Evolutionary conservation across 92 coral and sea anemone species (phyloP), one percentile per base, ranked within the genome.

Genomic region (Bergia sp.): DNA sequence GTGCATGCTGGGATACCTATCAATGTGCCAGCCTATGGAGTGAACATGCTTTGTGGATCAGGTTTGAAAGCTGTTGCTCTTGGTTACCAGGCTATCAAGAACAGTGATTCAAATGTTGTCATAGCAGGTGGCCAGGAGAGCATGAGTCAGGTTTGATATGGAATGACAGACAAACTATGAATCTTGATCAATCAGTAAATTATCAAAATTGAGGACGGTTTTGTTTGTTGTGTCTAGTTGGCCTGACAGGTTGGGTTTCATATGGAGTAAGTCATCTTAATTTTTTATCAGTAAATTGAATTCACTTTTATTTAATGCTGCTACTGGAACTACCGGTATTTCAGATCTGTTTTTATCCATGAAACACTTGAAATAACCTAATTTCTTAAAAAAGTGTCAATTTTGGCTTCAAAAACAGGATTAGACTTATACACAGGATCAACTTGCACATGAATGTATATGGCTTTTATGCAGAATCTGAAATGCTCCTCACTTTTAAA

Each of bases 41-140:
- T 97, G n/a, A 97, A 97, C 88, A 97, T 97, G 99, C 86, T 97
- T 44, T 97, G 99, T 88, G 99, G 99, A 16, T 97, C 99, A 44
- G 98, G 98, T 23, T 79, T 97, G 57, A 95, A 96, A 89, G 96
- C 99, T 85, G 99, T 97, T 81, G 96, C 99, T 64, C 92, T 97
- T 77, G 99, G 97, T 55, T 96, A 97, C 92, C 99, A 97, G 91
- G 96, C 97, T 50, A 90, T 97, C 79, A 82, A 88, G 65, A 88
- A 80, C 80, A 95, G 95, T 15, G 95, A 96, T 74, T 90, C 99
- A 7, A 89, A 91, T 50, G 43, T 96, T 29, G 94, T 97, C 66
- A 85, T 97, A 65, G 99, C 99, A 38, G 99, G 99, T 2, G 99
- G 99, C 13, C 98, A 97, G 77, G 99, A 97, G 80, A 95, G 96